Base-by-base conservation (phyloP, 2,888 invertebrate species). In the Ectemnius cavifrons region DNA sequence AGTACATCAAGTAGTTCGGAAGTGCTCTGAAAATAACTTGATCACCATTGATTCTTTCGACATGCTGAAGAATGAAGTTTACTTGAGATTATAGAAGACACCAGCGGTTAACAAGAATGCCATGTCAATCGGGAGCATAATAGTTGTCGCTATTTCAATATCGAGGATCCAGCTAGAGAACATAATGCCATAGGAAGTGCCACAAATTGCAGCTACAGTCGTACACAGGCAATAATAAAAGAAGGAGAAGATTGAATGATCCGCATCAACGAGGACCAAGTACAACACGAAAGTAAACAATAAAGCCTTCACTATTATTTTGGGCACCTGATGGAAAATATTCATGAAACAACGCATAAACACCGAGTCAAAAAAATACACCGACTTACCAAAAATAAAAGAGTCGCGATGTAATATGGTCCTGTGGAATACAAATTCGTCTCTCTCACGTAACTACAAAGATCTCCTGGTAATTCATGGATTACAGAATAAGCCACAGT, bases 81-180 rank as follows among this genome's bases (percentile, higher is more conserved):
- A 87, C 86, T 85, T 81, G 56, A 87, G 77, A 75, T 83, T 87
- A 60, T 84, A 84, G 81, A 92, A 93, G 8, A 92, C 91, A 1
- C 93, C 93, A 0, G 93, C 92, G 91, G 92, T 92, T 13, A 93
- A 86, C 67, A 92, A 87, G 2, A 92, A 86, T 0, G 92, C 89
- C 0, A 92, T 87, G 74, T 93, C 93, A 0, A 90, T 85, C 52
- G 92, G 92, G 0, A 92, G 91, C 92, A 93, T 92, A 56, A 92
- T 90, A 68, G 92, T 92, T 0, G 91, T 89, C 84, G 92, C 91
- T 4, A 92, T 84, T 0, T 92, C 92, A 0, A 91, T 84, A 1
- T 92, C 91, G 0, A 91, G 90, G 80, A 93, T 92, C 2, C 92
- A 82, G 0, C 92, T 92, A 3, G 92, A 92, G 89, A 93, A 92